Evolutionary conservation across 2,797 vertebrate genomes (phyloP).

Genomic region (Poliocrania exsul): DNA sequence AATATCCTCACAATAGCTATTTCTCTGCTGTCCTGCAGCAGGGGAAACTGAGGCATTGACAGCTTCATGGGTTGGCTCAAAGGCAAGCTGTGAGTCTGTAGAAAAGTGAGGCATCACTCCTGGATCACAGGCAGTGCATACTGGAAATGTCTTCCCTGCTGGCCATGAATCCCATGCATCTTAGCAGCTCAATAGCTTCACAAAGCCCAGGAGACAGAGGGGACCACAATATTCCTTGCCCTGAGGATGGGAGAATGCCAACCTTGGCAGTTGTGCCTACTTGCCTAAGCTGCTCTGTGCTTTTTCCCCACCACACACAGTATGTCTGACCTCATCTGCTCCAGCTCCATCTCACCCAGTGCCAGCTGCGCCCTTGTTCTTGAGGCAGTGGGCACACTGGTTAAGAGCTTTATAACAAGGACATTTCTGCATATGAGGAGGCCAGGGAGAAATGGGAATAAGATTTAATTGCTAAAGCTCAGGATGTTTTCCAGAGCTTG

Average conservation of each 20-base stretch:
- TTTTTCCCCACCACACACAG: neutral
- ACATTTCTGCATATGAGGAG: neutral
- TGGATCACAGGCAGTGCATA: neutral
- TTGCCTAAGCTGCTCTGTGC: neutral
- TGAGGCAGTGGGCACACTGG: neutral
- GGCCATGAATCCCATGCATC: neutral
- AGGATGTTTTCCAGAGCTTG: conserved; percentile 47
- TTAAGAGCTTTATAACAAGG: neutral
- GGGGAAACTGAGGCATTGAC: neutral
- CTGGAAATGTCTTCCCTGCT: neutral
- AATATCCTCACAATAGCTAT: neutral
- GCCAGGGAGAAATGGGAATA: neutral
- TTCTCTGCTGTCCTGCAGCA: neutral
- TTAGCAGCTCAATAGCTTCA: neutral
- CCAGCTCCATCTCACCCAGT: fast-evolving
- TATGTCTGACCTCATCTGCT: neutral
- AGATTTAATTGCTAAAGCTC: conserved; percentile 53
- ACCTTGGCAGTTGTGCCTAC: neutral
- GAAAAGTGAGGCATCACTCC: neutral
- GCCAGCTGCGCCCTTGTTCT: neutral
- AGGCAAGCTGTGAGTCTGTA: neutral
- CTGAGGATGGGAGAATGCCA: neutral
- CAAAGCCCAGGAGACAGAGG: neutral
- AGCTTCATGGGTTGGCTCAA: neutral
- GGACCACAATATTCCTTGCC: neutral